These are phyloP conservation scores for Drosophila sordidula DNA, from an alignment of 2,888 invertebrate species.

Conservation along the genomic window DNA sequence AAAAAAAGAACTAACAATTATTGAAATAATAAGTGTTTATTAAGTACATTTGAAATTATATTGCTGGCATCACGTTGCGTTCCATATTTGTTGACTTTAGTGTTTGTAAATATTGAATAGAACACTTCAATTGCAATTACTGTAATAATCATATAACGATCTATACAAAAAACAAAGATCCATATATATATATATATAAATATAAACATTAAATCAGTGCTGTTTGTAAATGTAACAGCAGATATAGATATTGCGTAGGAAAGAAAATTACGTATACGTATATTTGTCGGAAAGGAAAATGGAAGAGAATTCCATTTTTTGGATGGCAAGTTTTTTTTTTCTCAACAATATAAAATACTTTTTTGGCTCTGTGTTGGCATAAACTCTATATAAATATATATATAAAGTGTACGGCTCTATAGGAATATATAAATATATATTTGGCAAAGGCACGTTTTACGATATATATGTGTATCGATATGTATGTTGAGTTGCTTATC, in stretches of 20 bases:
- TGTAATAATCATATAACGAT: conserved; percentile 17
- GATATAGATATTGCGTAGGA: conserved; percentile 10
- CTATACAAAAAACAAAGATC: conserved; percentile 1
- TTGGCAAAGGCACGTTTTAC: not conserved
- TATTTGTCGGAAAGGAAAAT: conserved; percentile 1
- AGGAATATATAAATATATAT: conserved; percentile 7
- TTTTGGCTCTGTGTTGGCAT: conserved; percentile 10
- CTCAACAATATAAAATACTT: conserved; percentile 13
- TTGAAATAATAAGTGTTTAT: too few species aligned
- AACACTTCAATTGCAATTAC: conserved; percentile 22
- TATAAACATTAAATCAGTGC: not conserved
- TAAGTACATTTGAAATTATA: too few species aligned
- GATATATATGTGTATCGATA: not conserved
- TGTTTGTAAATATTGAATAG: conserved; percentile 39
- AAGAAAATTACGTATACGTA: conserved; percentile 16
- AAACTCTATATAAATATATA: conserved; percentile 5
- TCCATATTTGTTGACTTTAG: conserved; percentile 12
- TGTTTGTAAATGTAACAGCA: conserved; percentile 25
- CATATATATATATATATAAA: conserved; percentile 10
- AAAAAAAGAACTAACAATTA: too few species aligned
- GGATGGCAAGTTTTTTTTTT: conserved; percentile 11
- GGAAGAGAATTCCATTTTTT: conserved; percentile 6
- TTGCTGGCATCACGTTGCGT: not conserved
- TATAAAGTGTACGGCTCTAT: conserved; percentile 5
- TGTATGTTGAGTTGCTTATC: not conserved